A percentile compares a stretch with the other conserved stretches of the same genome.
phyloP scores from a whole-genome alignment of 2,888 invertebrate genomes.

The Liodrosophila aerea region DNA sequence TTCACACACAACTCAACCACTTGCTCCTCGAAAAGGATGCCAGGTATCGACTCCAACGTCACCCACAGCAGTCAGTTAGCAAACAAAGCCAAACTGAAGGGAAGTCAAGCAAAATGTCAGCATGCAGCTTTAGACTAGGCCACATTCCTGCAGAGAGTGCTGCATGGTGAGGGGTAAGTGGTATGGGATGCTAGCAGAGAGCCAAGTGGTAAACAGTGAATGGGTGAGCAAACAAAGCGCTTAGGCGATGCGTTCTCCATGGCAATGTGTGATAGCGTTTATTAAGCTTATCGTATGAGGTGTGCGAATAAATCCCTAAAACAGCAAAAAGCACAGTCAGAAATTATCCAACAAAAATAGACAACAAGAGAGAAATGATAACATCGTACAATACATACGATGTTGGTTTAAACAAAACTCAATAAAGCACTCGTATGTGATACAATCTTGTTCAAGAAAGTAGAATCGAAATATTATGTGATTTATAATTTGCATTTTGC shows the following conservation, averaged over 20 bases:
- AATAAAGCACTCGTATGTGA: too few species aligned
- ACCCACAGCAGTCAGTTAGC: slow-evolving; percentile 26
- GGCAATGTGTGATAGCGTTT: slow-evolving; percentile 25
- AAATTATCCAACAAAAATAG: slow-evolving; percentile 15
- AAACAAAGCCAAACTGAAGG: slow-evolving; percentile 38
- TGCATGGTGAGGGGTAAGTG: neutral
- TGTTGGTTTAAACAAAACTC: too few species aligned
- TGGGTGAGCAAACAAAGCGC: slow-evolving; percentile 54
- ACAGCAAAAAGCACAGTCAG: slow-evolving; percentile 22
- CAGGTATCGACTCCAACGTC: slow-evolving; percentile 25
- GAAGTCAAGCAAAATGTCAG: slow-evolving; percentile 23
- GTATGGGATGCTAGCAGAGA: neutral
- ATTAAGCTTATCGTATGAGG: slow-evolving; percentile 44
- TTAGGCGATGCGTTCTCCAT: slow-evolving; percentile 38
- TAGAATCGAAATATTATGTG: too few species aligned
- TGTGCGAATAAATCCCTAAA: slow-evolving; percentile 48
- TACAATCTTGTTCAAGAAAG: too few species aligned
- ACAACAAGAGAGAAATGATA: slow-evolving; percentile 5
- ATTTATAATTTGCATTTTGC: too few species aligned
- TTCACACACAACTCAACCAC: slow-evolving; percentile 17
- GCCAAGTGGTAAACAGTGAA: slow-evolving; percentile 15
- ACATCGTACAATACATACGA: too few species aligned
- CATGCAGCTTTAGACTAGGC: too few species aligned
- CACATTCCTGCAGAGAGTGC: slow-evolving; percentile 11
- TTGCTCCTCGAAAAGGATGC: slow-evolving; percentile 15